Conservation (phyloP, 2,797 vertebrate genomes). For the Aratinga solstitialis region DNA sequence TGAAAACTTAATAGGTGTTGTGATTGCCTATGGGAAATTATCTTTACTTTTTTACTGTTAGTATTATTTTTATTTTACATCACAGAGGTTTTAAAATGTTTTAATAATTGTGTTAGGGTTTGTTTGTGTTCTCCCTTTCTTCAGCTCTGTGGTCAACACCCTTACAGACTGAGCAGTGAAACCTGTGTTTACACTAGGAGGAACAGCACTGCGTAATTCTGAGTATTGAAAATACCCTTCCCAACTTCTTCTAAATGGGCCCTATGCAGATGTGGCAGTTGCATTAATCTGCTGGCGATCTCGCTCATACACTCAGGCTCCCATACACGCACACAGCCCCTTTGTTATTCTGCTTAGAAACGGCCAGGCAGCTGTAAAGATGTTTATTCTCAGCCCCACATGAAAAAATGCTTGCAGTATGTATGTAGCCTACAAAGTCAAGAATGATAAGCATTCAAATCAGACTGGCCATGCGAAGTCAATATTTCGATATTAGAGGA, state of each 20-base stretch:
- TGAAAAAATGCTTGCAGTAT: conserved; percentile 49
- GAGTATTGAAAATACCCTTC: conserved; percentile 3
- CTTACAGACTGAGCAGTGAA: background rate
- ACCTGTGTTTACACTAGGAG: background rate
- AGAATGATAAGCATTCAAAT: conserved; percentile 71
- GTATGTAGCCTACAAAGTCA: conserved; percentile 57
- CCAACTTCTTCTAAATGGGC: background rate
- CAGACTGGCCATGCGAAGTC: conserved; percentile 62
- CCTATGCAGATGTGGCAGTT: background rate
- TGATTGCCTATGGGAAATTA: conserved; percentile 68
- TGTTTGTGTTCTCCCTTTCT: background rate
- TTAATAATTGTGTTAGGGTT: background rate
- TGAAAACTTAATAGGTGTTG: conserved; percentile 71
- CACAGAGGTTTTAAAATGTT: conserved; percentile 1
- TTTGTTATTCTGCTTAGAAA: conserved; percentile 49
- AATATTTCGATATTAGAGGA: conserved; percentile 72
- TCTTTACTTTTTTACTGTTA: conserved; percentile 26
- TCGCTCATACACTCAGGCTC: background rate
- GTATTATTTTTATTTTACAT: background rate
- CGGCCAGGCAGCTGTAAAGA: background rate
- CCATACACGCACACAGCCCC: background rate
- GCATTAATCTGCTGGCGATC: conserved; percentile 32
- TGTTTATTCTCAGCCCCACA: conserved; percentile 11
- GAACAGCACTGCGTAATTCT: background rate
- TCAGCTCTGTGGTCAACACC: background rate